Percentiles rank a stretch among this genome's conserved stretches.
phyloP scores from a whole-genome alignment of 53 echinoderm and acorn worm genomes.

The Paracentrotus lividus region DNA sequence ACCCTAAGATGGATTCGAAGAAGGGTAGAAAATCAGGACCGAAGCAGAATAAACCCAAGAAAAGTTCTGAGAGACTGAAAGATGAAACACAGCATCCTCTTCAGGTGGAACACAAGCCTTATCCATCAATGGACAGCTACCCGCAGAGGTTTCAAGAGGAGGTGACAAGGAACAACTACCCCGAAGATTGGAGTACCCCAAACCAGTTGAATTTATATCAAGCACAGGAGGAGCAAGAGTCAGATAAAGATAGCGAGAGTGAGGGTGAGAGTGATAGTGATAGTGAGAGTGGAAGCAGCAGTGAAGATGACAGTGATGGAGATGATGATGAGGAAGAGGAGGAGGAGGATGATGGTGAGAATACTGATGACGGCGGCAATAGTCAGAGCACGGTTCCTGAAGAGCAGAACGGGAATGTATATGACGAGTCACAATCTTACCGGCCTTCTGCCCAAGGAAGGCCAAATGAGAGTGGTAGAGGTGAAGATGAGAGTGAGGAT shows the following conservation, averaged over 20 bases:
- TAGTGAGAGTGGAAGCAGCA: not conserved
- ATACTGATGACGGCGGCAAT: constrained; percentile 16
- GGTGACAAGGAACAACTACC: not conserved
- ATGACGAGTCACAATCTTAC: not conserved
- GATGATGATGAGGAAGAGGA: not conserved
- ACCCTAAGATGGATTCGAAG: not conserved
- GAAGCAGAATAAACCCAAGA: constrained; percentile 38
- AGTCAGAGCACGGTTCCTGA: not conserved
- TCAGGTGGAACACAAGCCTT: not conserved
- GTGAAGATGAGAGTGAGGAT: constrained; percentile 25
- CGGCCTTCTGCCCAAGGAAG: not conserved
- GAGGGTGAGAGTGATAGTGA: constrained; percentile 20
- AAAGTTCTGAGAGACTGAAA: not conserved
- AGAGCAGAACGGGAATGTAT: not conserved
- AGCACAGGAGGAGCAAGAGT: not conserved
- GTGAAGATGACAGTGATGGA: not conserved
- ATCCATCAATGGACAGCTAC: not conserved
- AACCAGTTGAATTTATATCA: not conserved
- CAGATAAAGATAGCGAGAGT: constrained; percentile 43
- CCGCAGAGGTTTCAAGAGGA: not conserved
- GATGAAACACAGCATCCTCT: constrained; percentile 14
- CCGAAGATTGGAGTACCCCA: not conserved
- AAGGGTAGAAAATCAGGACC: not conserved
- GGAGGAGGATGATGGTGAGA: not conserved
- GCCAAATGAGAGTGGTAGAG: not conserved